Percentiles rank a stretch among this genome's conserved stretches.
phyloP scores from a whole-genome alignment of 2,797 vertebrate genomes.

The Lepus oiostolus region DNA sequence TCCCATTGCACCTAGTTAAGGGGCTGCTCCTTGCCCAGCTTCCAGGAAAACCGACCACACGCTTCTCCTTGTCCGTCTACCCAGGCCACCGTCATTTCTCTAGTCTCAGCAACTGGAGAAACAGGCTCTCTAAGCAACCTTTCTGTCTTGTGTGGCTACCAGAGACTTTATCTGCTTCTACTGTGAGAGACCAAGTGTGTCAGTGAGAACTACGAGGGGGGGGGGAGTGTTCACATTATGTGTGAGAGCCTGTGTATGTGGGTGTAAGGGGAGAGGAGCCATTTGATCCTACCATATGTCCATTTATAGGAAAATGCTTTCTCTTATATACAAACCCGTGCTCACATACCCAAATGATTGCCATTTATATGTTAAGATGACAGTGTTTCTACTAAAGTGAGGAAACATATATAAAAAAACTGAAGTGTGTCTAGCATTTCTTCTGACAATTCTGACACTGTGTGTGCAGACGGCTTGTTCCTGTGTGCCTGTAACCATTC shows the following conservation, averaged over 20 bases:
- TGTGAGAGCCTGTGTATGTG: neutral
- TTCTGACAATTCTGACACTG: conserved; percentile 28
- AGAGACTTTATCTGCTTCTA: neutral
- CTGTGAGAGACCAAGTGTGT: neutral
- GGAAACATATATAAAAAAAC: conserved; percentile 36
- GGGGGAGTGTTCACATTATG: neutral
- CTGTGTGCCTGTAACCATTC: neutral
- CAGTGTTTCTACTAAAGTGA: conserved; percentile 22
- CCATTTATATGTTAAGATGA: conserved; percentile 57
- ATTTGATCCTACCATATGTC: neutral
- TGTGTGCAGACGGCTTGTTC: conserved; percentile 32
- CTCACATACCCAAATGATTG: neutral
- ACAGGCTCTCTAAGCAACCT: neutral
- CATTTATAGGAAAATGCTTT: neutral
- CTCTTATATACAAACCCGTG: neutral
- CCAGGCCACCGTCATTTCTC: neutral
- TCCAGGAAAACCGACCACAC: rapidly evolving
- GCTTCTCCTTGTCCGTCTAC: neutral
- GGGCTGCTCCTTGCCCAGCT: neutral
- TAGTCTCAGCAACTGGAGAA: neutral
- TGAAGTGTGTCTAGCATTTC: conserved; percentile 50
- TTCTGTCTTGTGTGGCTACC: neutral
- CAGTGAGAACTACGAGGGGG: neutral
- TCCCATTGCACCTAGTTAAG: neutral
- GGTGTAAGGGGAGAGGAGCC: neutral